Conservation (phyloP, 2,797 vertebrate species). For the Sparidentex hasta region DNA sequence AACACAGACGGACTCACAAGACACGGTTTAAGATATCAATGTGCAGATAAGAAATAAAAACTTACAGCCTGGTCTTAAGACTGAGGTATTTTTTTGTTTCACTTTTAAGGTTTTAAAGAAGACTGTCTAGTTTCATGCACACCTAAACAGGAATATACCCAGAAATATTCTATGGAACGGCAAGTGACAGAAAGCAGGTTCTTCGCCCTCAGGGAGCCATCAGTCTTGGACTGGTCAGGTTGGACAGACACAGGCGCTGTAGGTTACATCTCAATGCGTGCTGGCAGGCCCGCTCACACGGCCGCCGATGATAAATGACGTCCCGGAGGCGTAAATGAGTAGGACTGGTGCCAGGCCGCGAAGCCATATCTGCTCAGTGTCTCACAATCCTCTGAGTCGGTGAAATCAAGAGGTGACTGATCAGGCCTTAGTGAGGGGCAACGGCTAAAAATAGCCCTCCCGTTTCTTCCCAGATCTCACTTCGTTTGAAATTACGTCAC, state of each 20-base stretch:
- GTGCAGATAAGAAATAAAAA: slow-evolving; percentile 7
- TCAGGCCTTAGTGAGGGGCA: not conserved
- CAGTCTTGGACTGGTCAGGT: slow-evolving; percentile 19
- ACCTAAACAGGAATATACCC: not conserved
- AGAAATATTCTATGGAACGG: not conserved
- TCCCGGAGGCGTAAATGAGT: slow-evolving; percentile 9
- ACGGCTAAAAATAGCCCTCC: slow-evolving; percentile 34
- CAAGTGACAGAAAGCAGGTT: slow-evolving; percentile 5
- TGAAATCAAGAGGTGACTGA: slow-evolving; percentile 17
- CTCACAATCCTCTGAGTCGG: slow-evolving; percentile 3
- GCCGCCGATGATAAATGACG: slow-evolving; percentile 36
- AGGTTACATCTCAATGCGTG: slow-evolving; percentile 20
- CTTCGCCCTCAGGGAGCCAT: slow-evolving; percentile 1
- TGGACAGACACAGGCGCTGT: slow-evolving; percentile 11
- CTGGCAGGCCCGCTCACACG: slow-evolving; percentile 4
- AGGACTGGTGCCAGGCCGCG: slow-evolving; percentile 24
- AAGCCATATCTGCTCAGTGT: slow-evolving; percentile 49
- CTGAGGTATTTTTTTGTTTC: not conserved
- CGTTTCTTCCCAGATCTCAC: not conserved
- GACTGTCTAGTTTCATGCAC: not conserved
- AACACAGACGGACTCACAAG: not conserved
- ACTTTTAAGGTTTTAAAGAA: not conserved
- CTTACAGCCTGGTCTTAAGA: not conserved
- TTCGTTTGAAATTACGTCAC: slow-evolving; percentile 11
- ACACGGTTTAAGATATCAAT: not conserved